Conservation (phyloP, 2,113 vertebrate species). For the Ctenomys sociabilis region DNA sequence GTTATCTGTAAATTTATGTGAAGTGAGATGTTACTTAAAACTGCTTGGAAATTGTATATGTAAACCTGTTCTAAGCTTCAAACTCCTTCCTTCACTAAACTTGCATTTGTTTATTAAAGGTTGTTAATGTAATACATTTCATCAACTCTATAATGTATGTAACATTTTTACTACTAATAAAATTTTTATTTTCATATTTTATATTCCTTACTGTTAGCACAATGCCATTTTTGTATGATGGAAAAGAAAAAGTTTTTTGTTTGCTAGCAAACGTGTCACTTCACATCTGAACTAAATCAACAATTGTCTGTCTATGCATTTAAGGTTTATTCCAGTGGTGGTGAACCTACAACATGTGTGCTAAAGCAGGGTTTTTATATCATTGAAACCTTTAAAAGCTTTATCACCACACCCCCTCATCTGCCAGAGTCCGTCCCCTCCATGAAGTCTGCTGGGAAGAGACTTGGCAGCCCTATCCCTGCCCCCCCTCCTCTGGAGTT, state of each 20-base stretch:
- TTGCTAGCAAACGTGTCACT: background rate
- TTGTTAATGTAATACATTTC: constrained; percentile 53
- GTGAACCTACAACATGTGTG: background rate
- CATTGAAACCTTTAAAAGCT: background rate
- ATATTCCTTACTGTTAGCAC: constrained; percentile 28
- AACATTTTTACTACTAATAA: constrained; percentile 50
- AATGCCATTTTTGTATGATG: constrained; percentile 25
- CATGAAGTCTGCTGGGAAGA: too few relatives aligned
- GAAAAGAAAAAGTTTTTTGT: constrained; percentile 57
- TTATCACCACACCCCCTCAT: background rate
- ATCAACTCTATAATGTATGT: background rate
- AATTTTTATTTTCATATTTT: constrained; percentile 68
- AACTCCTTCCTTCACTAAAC: constrained; percentile 39
- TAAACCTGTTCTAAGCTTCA: constrained; percentile 53
- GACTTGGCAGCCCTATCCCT: too few relatives aligned
- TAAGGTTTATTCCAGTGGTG: background rate
- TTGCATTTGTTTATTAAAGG: constrained; percentile 53
- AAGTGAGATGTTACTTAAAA: constrained; percentile 41
- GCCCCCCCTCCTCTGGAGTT: too few relatives aligned
- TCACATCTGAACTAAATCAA: background rate
- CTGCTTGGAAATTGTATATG: constrained; percentile 48
- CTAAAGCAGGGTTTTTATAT: background rate
- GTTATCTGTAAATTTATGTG: constrained; percentile 11
- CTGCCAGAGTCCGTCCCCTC: too few relatives aligned
- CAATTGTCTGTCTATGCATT: background rate